Base-by-base conservation (phyloP, 2,888 invertebrate genomes). In the Leptothorax acervorum region DNA sequence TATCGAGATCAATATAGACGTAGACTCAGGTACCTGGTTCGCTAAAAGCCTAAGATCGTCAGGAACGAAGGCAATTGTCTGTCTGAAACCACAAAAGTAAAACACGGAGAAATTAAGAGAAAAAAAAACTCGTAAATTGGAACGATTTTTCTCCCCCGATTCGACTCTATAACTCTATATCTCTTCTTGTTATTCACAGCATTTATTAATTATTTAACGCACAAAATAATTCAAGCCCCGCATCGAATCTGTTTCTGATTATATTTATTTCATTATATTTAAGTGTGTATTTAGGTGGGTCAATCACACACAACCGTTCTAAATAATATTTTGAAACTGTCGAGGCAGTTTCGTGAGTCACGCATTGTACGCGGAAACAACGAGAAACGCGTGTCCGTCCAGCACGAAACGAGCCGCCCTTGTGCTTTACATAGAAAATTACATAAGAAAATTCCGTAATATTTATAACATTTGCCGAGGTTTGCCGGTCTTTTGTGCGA, bases 381-480 rank as follows among this genome's bases (percentile, higher is more conserved):
- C 12, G 6, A 45, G 28, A 31, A 51, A 51, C 8, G 6, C 28
- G 18, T 45, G 15, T 66, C 12, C 45, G 4, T 48, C 4, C 4
- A 48, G 51, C 31, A 8, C 12, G 6, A 51, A 70, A 45, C 6
- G 12, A n/a, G 1, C 6, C 18, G 31, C 51, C n/a, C 12, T n/a
- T 6, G 11, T 51, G 11, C 15, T 66, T 45, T 48, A 18, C 31
- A 68, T 68, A 48, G 6, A n/a, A n/a, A 55, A 55, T 55, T 23
- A 23, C 53, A 57, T 73, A 57, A 73, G 57, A 73, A 42, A 73
- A 60, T 63, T 75, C 11, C 23, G n/a, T 23, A 62, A 75, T 62
- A 63, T 60, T 74, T 62, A 23, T 63, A 63, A 75, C 35, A 62
- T n/a, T 48, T 63, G 9, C 45, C 15, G 48, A 35, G 35, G 3